Base-by-base conservation (phyloP, 2,888 invertebrate genomes). In the Phoenoteleia sp. region DNA sequence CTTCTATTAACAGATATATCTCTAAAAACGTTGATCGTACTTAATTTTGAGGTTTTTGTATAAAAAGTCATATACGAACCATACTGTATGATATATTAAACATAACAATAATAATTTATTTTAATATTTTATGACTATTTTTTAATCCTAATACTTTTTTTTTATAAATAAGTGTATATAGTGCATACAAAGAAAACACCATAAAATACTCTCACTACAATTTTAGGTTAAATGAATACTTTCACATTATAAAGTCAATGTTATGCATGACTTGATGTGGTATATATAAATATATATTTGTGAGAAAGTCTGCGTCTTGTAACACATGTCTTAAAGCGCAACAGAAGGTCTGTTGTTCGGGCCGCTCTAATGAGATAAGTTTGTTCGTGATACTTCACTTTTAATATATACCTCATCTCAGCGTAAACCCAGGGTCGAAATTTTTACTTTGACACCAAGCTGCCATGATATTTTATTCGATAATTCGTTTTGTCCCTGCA, bases 321-420 rank as follows among this genome's bases (percentile, higher is more conserved):
- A 77, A 52, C 79, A 54, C 21, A 71, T 54, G 71, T 71, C 54
- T 42, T 15, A 62, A 62, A 54, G 39, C 33, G 21, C 33, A 54
- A 71, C 69, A 62, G 36, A 71, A 47, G 71, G 79, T 54, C 23
- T 23, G 67, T 64, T 62, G 49, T 74, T 62, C 89, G 91, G 90
- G 90, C 89, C 89, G 90, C 91, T 91, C 91, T 92, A 92, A 92
- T 91, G 92, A 92, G 91, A 92, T 92, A 92, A 92, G 90, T 92
- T 92, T 89, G 89, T 89, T 87, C 90, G 87, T 89, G 87, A 88
- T 90, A 88, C 88, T 89, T 91, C 89, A 91, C 91, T 91, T 92
- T 91, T 92, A 91, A 90, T 91, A 92, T 91, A 91, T 88, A 87
- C 88, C 87, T 66, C 71, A 77, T 52, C 77, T 49, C 25, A n/a